Base-by-base conservation (phyloP, 2,888 invertebrate species). In the Eristalinus aeneus region DNA sequence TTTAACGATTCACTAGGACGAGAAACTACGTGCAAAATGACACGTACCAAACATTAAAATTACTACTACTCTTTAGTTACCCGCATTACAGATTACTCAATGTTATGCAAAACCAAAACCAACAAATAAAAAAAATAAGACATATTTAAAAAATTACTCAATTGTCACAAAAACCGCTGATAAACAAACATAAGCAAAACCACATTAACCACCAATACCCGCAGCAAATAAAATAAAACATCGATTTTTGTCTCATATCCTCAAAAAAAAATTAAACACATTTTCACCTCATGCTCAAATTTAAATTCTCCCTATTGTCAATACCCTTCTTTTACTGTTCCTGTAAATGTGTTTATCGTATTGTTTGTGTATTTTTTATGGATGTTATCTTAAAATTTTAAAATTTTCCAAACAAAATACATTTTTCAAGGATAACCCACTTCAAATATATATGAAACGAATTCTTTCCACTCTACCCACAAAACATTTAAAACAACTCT, bases 281-380 rank as follows among this genome's bases (percentile, higher is more conserved):
- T 39, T 39, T 75, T 39, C 54, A 69, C 53, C 32, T 34, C 61
- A 16, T 27, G 34, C 22, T 68, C 56, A 20, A 56, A 27, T 75
- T 54, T 32, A 27, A 34, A 20, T 36, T 58, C 61, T 27, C 56
- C 56, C 65, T 16, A 36, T 74, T 74, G 74, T 36, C 56, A 11
- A 39, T 60, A 63, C 56, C 46, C 9, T 46, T 46, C 46, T 8
- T 46, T 16, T 46, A 46, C 5, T 46, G 46, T 16, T 46, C 46
- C 46, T 16, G 54, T 73, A 54, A 54, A 64, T 64, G 54, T 73
- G 58, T 58, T 54, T 10, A 36, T 34, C 63, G 61, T 53, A 54
- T 64, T 63, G 34, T 64, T 64, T 64, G 73, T 73, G 31, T 54
- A 73, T 73, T 36, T 63, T 16, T 64, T 64, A 53, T 53, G 27